A percentile compares a stretch with the other conserved stretches of the same genome.
These are phyloP conservation scores for Festucalex cinctus DNA, from an alignment of 2,113 vertebrate genomes.

Conservation along the genomic window DNA sequence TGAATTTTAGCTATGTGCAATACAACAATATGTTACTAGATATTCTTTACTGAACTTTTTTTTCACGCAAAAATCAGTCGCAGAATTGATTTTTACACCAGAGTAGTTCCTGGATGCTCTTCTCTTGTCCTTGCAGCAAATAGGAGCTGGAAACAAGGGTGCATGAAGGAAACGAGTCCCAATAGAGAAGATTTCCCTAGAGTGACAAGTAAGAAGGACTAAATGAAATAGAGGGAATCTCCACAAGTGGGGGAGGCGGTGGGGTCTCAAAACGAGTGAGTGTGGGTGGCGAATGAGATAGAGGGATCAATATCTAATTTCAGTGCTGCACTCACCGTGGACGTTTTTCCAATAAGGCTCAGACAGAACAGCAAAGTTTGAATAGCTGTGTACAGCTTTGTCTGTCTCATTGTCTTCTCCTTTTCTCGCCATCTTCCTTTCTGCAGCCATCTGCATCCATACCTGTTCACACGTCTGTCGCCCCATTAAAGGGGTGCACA, in stretches of 20 bases:
- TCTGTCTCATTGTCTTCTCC: constrained; percentile 23
- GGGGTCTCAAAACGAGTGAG: constrained; percentile 43
- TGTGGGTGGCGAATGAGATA: constrained; percentile 27
- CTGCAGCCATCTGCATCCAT: constrained; percentile 7
- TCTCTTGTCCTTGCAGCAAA: constrained; percentile 3
- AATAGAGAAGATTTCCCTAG: constrained; percentile 31
- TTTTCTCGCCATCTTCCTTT: constrained; percentile 1
- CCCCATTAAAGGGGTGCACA: not conserved
- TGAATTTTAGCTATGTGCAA: not conserved
- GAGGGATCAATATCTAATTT: constrained; percentile 79
- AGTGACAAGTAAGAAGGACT: constrained; percentile 25
- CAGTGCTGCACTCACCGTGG: constrained; percentile 67
- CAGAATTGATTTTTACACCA: not conserved
- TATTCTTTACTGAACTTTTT: not conserved
- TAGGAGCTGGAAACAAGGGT: constrained; percentile 10
- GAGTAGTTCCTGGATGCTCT: not conserved
- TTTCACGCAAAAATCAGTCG: not conserved
- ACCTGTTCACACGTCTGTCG: not conserved
- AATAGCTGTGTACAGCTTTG: constrained; percentile 59
- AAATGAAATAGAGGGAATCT: constrained; percentile 51
- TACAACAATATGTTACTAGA: not conserved
- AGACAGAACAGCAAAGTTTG: constrained; percentile 69
- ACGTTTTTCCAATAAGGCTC: constrained; percentile 73
- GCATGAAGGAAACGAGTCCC: constrained; percentile 13
- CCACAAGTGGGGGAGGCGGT: constrained; percentile 48